Evolutionary conservation across 2,888 invertebrate genomes (phyloP), one percentile per base, ranked within the genome.

Genomic region (Geotrupes spiniger): DNA sequence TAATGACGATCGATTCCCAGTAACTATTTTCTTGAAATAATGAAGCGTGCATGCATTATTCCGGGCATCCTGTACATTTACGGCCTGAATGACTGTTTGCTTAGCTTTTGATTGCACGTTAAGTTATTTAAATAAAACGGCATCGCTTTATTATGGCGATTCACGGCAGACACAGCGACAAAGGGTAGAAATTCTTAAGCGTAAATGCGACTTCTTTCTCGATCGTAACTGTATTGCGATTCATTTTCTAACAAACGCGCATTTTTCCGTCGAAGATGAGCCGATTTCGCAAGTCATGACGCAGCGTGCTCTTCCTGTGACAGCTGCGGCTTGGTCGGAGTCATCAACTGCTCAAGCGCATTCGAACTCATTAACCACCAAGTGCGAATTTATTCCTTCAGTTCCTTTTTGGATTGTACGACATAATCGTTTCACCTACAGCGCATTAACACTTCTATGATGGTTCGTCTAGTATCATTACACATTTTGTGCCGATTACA

Each of bases 361-460:
- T 40, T 40, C 14, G 40, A 40, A 40, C 40, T 40, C 40, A 40
- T 40, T 40, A 40, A 40, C 40, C 40, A 40, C 40, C 40, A 40
- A 40, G 40, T 40, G 40, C 25, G 40, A 40, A 15, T 25, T 40
- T 27, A 27, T 25, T 27, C 11, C 40, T 26, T 27, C 25, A n/a
- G 9, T 12, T 33, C 8, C 6, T 10, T 33, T 27, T 17, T 26
- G 12, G 11, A n/a, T 40, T 27, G 15, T 27, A 4, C 36, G 36
- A 36, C 27, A 25, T 21, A 40, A 15, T 39, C 17, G 21, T 39
- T 39, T 39, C n/a, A 39, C 17, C 27, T 40, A 11, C 25, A 14
- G n/a, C 25, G 8, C 11, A 25, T 40, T 40, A 36, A n/a, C 36
- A 16, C 5, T 36, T 21, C 21, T 21, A 6, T 21, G 6, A 21